These are phyloP conservation scores for Pachyramphus minor DNA, from an alignment of 2,113 vertebrate genomes.

Conservation along the genomic window DNA sequence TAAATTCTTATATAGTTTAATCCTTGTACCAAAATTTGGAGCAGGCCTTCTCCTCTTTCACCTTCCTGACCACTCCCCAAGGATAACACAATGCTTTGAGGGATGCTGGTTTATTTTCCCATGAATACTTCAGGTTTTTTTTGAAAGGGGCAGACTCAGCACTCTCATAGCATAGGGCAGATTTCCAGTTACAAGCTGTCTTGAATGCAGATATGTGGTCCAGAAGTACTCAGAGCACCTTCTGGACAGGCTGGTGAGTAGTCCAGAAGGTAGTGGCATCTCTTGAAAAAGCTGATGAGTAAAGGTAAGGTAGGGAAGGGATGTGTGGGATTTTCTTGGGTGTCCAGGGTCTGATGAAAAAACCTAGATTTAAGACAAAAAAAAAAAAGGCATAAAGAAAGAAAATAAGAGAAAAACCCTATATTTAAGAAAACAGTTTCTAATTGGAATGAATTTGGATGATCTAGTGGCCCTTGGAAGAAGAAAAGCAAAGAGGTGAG, in stretches of 20 bases:
- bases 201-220: neutral
- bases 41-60: neutral
- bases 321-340: neutral
- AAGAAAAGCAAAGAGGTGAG: neutral
- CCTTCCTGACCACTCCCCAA: neutral
- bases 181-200: neutral
- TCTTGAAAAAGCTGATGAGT: neutral
- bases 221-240: neutral
- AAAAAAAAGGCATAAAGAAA: neutral
- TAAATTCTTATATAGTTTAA: neutral
- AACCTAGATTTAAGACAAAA: neutral
- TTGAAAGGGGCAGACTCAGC: neutral
- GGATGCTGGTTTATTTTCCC: neutral
- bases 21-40: neutral
- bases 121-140: neutral
- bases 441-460: neutral
- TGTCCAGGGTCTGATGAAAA: neutral
- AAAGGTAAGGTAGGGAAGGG: neutral
- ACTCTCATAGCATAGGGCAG: neutral
- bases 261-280: neutral
- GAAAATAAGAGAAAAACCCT: neutral
- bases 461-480: neutral
- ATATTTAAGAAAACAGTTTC: neutral
- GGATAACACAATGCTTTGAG: neutral
- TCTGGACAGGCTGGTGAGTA: neutral